These are phyloP conservation scores for Antechinus flavipes DNA, from an alignment of 2,113 vertebrate species.

Conservation along the genomic window DNA sequence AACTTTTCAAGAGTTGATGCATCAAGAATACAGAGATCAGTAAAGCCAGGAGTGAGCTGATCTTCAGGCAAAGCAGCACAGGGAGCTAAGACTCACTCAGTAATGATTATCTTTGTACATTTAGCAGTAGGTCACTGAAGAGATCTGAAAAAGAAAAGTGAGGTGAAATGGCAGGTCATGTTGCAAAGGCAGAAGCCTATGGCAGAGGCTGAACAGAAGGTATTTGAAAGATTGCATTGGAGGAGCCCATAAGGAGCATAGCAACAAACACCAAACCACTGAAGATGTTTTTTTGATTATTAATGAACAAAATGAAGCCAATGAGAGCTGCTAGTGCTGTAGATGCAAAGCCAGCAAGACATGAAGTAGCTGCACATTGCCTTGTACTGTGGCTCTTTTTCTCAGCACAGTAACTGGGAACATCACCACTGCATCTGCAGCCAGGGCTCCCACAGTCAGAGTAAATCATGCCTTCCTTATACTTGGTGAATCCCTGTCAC, in stretches of 20 bases:
- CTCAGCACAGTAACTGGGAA: slow-evolving; percentile 99
- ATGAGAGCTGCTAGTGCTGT: slow-evolving; percentile 99
- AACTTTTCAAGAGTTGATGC: slow-evolving; percentile 92
- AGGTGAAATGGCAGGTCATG: slow-evolving; percentile 99
- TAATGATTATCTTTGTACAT: slow-evolving; percentile 60
- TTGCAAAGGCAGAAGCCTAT: slow-evolving; percentile 98
- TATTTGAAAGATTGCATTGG: slow-evolving; percentile 93
- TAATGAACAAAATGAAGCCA: slow-evolving; percentile 98
- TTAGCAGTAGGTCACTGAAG: not conserved
- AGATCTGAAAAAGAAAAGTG: slow-evolving; percentile 95
- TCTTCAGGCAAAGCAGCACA: slow-evolving; percentile 90
- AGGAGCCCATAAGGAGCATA: slow-evolving; percentile 98
- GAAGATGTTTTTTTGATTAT: slow-evolving; percentile 96
- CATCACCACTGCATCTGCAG: slow-evolving; percentile 96
- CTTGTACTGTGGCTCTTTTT: slow-evolving; percentile 98
- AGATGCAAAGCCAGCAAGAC: slow-evolving; percentile 98
- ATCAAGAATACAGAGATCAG: slow-evolving; percentile 90
- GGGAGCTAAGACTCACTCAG: slow-evolving; percentile 84
- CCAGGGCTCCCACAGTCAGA: slow-evolving; percentile 92
- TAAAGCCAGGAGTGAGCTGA: slow-evolving; percentile 84
- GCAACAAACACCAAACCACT: slow-evolving; percentile 94
- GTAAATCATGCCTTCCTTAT: slow-evolving; percentile 87
- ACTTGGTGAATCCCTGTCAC: slow-evolving; percentile 79
- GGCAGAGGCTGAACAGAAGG: slow-evolving; percentile 97
- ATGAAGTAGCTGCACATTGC: slow-evolving; percentile 98